These are phyloP conservation scores for Zophobas morio DNA, from an alignment of 1,140 invertebrate species.

Conservation along the genomic window DNA sequence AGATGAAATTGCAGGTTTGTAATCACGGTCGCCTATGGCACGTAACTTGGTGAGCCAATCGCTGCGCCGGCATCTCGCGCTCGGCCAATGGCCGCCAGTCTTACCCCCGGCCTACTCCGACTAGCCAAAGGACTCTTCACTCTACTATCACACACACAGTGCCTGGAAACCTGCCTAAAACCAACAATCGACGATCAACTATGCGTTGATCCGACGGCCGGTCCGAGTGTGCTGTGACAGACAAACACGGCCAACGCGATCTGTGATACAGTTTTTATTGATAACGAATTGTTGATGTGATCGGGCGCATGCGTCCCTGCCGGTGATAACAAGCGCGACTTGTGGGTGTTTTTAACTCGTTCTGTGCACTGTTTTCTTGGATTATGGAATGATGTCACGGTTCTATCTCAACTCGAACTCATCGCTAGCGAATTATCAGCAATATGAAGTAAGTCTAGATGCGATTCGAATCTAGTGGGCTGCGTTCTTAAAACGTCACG, in stretches of 20 bases:
- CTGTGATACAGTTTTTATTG: conserved; percentile 27
- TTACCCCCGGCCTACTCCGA: conserved; percentile 60
- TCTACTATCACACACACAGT: conserved; percentile 61
- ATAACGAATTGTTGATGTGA: conserved; percentile 20
- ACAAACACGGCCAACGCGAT: conserved; percentile 25
- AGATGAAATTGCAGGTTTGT: conserved; percentile 65
- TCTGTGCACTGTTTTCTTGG: conserved; percentile 17
- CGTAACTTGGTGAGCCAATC: conserved; percentile 64
- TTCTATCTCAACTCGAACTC: conserved; percentile 66
- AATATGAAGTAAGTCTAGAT: conserved; percentile 65
- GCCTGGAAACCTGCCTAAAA: conserved; percentile 64
- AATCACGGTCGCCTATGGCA: conserved; percentile 62
- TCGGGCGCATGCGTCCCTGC: conserved; percentile 22
- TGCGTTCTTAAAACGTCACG: neutral
- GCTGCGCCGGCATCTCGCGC: conserved; percentile 56
- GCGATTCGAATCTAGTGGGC: neutral
- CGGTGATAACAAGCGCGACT: conserved; percentile 2
- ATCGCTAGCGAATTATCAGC: conserved; percentile 65
- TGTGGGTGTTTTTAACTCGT: conserved; percentile 36
- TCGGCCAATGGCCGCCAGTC: conserved; percentile 65
- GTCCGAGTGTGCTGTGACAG: conserved; percentile 32
- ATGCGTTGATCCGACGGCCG: conserved; percentile 34
- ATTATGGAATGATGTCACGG: conserved; percentile 66
- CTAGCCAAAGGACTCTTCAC: conserved; percentile 61
- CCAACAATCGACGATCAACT: conserved; percentile 51